Percentiles rank a stretch among this genome's conserved stretches.
Conservation (phyloP, 2,888 invertebrate species). For the Lasioglossum morio region DNA sequence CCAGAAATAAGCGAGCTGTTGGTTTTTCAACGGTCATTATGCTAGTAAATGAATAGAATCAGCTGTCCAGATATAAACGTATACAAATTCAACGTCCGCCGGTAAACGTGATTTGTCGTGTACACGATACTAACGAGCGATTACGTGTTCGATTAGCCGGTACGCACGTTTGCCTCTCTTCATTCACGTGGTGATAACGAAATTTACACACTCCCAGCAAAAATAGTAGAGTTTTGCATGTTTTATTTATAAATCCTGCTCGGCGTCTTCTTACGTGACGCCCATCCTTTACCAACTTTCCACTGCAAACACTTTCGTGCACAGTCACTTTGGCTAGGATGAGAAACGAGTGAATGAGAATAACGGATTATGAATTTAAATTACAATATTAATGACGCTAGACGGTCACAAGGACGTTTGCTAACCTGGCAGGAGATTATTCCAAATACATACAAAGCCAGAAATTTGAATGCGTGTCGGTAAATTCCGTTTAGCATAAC, state of each 20-base stretch:
- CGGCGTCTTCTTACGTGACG: background rate
- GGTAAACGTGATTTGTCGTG: background rate
- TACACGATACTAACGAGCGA: background rate
- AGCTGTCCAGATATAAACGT: background rate
- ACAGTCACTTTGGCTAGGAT: background rate
- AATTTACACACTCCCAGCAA: background rate
- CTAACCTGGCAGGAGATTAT: background rate
- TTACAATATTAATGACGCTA: background rate
- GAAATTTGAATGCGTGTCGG: background rate
- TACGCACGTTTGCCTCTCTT: background rate
- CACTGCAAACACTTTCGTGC: background rate
- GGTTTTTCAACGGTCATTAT: background rate
- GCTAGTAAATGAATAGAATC: too few species aligned
- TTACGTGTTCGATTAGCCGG: slow-evolving; percentile 11
- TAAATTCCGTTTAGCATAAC: background rate
- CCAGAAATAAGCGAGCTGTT: background rate
- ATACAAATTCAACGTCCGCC: slow-evolving; percentile 1
- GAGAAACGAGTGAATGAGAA: background rate
- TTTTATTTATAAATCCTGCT: slow-evolving; percentile 14
- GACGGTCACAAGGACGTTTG: background rate
- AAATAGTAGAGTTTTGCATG: slow-evolving; percentile 8
- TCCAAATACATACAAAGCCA: background rate
- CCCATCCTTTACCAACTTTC: background rate
- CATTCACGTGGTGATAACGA: slow-evolving; percentile 13
- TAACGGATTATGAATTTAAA: background rate